These are phyloP conservation scores for Microdon myrmicae DNA, from an alignment of 2,888 invertebrate species.

Conservation along the genomic window DNA sequence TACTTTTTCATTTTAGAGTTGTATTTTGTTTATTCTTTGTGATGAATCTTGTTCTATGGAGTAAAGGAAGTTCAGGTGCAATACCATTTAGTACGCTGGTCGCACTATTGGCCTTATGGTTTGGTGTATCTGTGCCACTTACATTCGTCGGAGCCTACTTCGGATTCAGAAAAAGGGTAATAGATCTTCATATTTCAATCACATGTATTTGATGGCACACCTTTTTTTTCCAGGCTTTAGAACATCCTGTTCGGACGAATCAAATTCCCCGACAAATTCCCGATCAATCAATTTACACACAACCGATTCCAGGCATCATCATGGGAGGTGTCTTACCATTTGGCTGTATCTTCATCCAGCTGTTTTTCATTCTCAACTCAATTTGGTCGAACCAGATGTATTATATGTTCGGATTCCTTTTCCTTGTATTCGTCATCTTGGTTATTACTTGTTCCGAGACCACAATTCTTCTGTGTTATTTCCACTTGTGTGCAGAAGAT, in stretches of 20 bases:
- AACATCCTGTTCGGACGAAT: constrained; percentile 98
- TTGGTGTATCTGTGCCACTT: constrained; percentile 97
- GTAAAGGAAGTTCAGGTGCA: constrained; percentile 94
- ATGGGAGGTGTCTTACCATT: constrained; percentile 99
- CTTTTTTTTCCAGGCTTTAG: constrained; percentile 76
- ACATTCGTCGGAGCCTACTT: constrained; percentile 99
- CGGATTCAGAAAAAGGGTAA: constrained; percentile 95
- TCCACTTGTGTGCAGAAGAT: constrained; percentile 99
- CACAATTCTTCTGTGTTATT: constrained; percentile 97
- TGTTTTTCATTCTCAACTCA: constrained; percentile 98
- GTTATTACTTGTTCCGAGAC: constrained; percentile 99
- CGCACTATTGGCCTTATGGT: constrained; percentile 94
- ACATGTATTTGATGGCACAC: not conserved
- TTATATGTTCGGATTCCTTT: constrained; percentile 99
- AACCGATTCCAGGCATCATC: constrained; percentile 91
- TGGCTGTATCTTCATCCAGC: constrained; percentile 97
- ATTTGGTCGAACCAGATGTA: constrained; percentile 98
- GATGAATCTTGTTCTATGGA: constrained; percentile 96
- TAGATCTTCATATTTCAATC: constrained; percentile 12
- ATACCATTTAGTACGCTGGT: constrained; percentile 96
- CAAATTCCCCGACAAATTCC: constrained; percentile 99
- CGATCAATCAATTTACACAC: constrained; percentile 97
- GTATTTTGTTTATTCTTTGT: constrained; percentile 97
- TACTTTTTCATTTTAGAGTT: constrained; percentile 72
- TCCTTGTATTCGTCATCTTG: constrained; percentile 96